Conservation (phyloP, 2,113 vertebrate genomes). For the Puffinus mauretanicus region DNA sequence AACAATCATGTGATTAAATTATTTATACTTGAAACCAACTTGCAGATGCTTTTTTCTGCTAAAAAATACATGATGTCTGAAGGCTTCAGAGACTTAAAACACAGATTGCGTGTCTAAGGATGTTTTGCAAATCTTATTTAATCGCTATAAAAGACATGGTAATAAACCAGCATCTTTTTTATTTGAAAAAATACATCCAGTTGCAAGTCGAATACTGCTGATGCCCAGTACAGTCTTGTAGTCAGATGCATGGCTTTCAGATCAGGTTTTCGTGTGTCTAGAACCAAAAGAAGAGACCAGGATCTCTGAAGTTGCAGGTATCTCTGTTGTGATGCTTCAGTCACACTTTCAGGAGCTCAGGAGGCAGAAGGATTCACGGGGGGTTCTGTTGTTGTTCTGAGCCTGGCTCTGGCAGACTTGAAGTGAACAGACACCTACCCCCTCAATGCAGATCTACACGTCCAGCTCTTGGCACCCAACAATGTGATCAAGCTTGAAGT, state of each 20-base stretch:
- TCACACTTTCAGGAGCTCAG: not conserved
- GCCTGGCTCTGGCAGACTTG: not conserved
- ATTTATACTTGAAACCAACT: not conserved
- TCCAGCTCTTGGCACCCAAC: not conserved
- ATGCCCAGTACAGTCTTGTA: not conserved
- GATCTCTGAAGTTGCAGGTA: not conserved
- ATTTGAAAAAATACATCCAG: not conserved
- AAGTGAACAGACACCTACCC: not conserved
- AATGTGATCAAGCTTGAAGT: not conserved
- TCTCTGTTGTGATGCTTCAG: not conserved
- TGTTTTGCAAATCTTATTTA: not conserved
- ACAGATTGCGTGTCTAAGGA: not conserved
- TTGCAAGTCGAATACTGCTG: not conserved
- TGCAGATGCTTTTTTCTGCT: conserved; percentile 1
- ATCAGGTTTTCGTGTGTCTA: not conserved
- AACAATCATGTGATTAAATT: not conserved
- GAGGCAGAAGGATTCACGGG: not conserved
- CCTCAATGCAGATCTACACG: not conserved
- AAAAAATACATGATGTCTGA: not conserved
- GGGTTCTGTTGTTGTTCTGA: not conserved
- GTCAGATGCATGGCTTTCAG: not conserved
- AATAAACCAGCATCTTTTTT: not conserved
- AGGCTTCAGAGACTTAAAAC: not conserved
- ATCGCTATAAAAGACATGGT: not conserved
- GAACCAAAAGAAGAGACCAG: not conserved